Base-by-base conservation (phyloP, 2,888 invertebrate species). In the Muscina levida region DNA sequence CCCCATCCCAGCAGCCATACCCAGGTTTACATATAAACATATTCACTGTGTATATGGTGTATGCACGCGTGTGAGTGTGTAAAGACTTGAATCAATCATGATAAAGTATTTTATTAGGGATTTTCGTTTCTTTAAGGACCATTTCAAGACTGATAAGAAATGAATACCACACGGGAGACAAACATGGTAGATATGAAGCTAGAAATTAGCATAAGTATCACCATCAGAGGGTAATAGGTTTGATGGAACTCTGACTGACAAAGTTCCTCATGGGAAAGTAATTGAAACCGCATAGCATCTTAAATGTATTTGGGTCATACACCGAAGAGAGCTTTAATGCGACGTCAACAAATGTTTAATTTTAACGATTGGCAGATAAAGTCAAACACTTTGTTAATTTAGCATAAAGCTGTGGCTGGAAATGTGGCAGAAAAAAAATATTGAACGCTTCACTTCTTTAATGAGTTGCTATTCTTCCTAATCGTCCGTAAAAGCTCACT, bases 401-500 rank as follows among this genome's bases (percentile, higher is more conserved):
- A n/a, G n/a, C n/a, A n/a, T n/a, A n/a, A n/a, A n/a, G n/a, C n/a
- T n/a, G n/a, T n/a, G n/a, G n/a, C n/a, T n/a, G n/a, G n/a, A n/a
- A n/a, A n/a, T n/a, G n/a, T n/a, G n/a, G n/a, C n/a, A n/a, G n/a
- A n/a, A n/a, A n/a, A n/a, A n/a, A n/a, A n/a, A n/a, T n/a, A n/a
- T n/a, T n/a, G n/a, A n/a, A n/a, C n/a, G n/a, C n/a, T n/a, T n/a
- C n/a, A n/a, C n/a, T n/a, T n/a, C n/a, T n/a, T 31, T 31, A 31
- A 31, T 31, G 8, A 3, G 31, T 31, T 31, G 3, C 31, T 8
- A 3, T 31, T 31, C 31, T 31, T 31, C 31, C 75, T 79, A 79
- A 79, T 79, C 75, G 79, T 67, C 75, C 79, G 59, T 79, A 67
- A 67, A 79, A 79, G 56, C 48, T 11, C 53, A 53, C 68, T 19